Base-by-base conservation (phyloP, 2,113 vertebrate species). In the Erinaceus europaeus region DNA sequence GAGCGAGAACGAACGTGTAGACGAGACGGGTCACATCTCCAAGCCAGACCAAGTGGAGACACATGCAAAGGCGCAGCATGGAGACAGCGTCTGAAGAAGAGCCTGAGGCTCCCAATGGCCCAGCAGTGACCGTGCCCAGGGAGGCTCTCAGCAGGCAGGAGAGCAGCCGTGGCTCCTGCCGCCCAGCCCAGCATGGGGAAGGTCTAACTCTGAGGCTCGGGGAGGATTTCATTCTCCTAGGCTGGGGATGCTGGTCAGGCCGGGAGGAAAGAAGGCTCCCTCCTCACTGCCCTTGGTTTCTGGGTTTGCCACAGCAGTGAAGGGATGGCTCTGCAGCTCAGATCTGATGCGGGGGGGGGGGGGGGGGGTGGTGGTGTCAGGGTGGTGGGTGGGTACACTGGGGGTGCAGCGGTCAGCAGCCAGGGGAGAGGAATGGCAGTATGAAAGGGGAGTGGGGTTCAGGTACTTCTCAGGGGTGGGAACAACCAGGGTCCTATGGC, bases 11-110 rank as follows among this genome's bases (percentile, higher is more conserved):
- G 77, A 83, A 99, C 97, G 96, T n/a, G n/a, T 95, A 96, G 98
- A 99, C 98, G 95, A 98, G 98, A 97, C 92, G 98, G 97, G 97
- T 97, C 96, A 99, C 97, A 97, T 96, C 98, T 98, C 96, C 96
- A 97, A 98, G 97, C 98, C 96, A 98, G 97, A 98, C 97, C 97
- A 95, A 97, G 96, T 80, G 93, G 98, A 96, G 97, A 98, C 96
- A 97, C 99, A 99, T 98, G 99, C 98, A 94, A 77, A 95, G 88
- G 69, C 36, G 98, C 97, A 97, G 98, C 98, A 97, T 97, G 98
- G 98, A 98, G 97, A 98, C 98, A 97, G 97, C 97, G 0, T 98
- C 99, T 98, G 98, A 98, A 98, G 97, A 98, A 98, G 98, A 98
- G 98, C 95, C 94, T 93, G 61, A 17, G 1, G 34, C 67, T 73